Conservation (phyloP, 2,888 invertebrate genomes). For the Cyclophora punctaria region DNA sequence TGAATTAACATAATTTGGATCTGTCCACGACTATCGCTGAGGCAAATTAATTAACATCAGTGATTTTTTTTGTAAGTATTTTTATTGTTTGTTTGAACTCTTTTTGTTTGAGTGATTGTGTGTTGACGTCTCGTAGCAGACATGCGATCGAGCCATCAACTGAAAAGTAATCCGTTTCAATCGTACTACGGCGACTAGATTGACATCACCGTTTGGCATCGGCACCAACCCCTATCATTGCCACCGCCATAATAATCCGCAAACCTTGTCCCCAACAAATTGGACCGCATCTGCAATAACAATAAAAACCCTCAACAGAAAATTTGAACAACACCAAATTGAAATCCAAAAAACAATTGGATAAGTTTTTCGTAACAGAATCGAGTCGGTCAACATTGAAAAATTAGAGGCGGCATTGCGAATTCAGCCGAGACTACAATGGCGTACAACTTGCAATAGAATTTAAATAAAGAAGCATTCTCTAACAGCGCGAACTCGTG, state of each 20-base stretch:
- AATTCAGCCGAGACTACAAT: conserved; percentile 65
- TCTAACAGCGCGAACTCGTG: conserved; percentile 60
- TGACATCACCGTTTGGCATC: conserved; percentile 8
- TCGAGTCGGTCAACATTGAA: conserved; percentile 45
- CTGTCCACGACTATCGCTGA: too few species aligned
- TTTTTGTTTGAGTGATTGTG: too few species aligned
- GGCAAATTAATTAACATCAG: too few species aligned
- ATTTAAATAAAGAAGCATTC: conserved; percentile 72
- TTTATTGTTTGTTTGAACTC: too few species aligned
- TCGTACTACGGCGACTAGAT: conserved; percentile 36
- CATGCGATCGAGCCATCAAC: conserved; percentile 56
- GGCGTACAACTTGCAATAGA: conserved; percentile 73
- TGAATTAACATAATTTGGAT: too few species aligned
- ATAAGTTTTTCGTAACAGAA: conserved; percentile 34
- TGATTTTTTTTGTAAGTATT: too few species aligned
- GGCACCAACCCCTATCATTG: conserved; percentile 30
- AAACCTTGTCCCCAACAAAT: conserved; percentile 48
- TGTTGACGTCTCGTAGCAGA: conserved; percentile 32
- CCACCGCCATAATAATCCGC: conserved; percentile 38
- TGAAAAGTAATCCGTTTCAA: conserved; percentile 49
- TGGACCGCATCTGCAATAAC: conserved; percentile 46
- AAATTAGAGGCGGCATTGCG: conserved; percentile 55
- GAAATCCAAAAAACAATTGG: conserved; percentile 44
- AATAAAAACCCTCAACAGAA: conserved; percentile 35
- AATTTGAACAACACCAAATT: conserved; percentile 38